These are phyloP conservation scores for Alosa alosa DNA, from an alignment of 2,113 vertebrate species.

Conservation along the genomic window DNA sequence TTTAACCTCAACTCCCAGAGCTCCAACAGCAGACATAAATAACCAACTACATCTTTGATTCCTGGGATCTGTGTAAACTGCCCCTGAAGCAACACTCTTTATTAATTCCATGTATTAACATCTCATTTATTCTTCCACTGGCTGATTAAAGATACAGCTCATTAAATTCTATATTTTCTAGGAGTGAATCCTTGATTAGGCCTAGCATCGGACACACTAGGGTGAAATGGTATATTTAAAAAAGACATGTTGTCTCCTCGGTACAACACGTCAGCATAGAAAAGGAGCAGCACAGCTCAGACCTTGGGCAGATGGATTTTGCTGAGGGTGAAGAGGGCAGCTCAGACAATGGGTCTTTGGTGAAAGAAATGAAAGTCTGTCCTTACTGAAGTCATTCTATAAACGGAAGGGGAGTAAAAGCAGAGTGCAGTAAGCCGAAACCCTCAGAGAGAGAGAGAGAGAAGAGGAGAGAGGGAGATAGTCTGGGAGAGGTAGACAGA, in stretches of 20 bases:
- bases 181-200: not conserved
- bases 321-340: not conserved
- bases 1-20: not conserved
- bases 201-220: not conserved
- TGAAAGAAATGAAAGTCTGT: conserved; percentile 6
- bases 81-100: not conserved
- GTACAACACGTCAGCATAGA: not conserved
- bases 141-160: not conserved
- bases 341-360: not conserved
- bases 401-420: conserved; percentile 12
- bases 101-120: not conserved
- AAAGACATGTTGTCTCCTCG: not conserved
- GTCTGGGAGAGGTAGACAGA: not conserved
- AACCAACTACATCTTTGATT: not conserved
- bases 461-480: not conserved
- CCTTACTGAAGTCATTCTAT: conserved; percentile 16
- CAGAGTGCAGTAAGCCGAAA: conserved; percentile 11
- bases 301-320: conserved; percentile 27
- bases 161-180: not conserved
- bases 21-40: not conserved
- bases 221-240: not conserved
- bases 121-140: not conserved
- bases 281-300: not conserved
- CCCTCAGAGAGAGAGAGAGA: not conserved
- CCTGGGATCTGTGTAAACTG: not conserved